These are phyloP conservation scores for Oryzias sinensis DNA, from an alignment of 2,797 vertebrate genomes.

Conservation along the genomic window DNA sequence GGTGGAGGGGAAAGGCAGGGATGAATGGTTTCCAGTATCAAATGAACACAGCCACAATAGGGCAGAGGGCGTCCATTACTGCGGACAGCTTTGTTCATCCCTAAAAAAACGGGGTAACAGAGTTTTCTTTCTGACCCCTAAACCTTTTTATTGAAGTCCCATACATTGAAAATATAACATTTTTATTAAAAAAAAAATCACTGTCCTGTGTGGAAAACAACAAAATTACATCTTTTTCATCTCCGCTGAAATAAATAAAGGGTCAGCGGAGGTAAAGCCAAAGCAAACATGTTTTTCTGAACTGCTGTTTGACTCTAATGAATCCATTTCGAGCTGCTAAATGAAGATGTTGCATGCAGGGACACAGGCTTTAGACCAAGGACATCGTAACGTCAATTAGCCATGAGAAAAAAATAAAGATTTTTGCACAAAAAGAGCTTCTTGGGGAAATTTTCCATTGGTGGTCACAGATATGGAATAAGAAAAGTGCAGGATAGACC, in stretches of 20 bases:
- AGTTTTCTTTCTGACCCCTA: too few relatives aligned
- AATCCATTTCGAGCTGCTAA: not conserved
- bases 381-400: slow-evolving; percentile 2
- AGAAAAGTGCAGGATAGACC: too few relatives aligned
- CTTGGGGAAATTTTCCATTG: too few relatives aligned
- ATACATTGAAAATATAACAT: too few relatives aligned
- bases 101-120: not conserved
- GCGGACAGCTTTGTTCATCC: not conserved
- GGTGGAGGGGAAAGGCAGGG: slow-evolving; percentile 9
- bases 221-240: too few relatives aligned
- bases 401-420: not conserved
- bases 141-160: too few relatives aligned
- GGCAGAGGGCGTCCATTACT: not conserved
- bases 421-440: not conserved
- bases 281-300: not conserved
- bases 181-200: too few relatives aligned
- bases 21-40: slow-evolving; percentile 1
- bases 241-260: too few relatives aligned
- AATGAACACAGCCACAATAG: not conserved
- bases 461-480: too few relatives aligned
- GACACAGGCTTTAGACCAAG: slow-evolving; percentile 1
- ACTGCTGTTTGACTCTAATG: not conserved
- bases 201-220: too few relatives aligned
- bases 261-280: too few relatives aligned
- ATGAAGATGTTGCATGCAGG: slow-evolving; percentile 1